Evolutionary conservation across 2,113 vertebrate species (phyloP), one percentile per base, ranked within the genome.

Genomic region (Aegypius monachus): DNA sequence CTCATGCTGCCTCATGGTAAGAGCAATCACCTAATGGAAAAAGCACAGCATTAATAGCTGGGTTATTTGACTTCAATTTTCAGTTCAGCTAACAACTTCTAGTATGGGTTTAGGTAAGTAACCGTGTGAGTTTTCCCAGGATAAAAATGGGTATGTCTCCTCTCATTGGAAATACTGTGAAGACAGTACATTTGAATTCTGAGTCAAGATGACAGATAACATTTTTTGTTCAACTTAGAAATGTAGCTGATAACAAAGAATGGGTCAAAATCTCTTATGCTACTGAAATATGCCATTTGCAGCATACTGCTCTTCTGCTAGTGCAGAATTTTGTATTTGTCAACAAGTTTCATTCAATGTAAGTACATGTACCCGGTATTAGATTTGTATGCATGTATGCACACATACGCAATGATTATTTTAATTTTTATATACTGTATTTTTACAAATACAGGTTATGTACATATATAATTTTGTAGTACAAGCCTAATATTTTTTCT

Each of bases 291-390:
- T 5, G 43, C 21, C 11, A 13, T 78, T 74, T 89, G 31, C 50
- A 91, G 42, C 19, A 34, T 9, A 5, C 17, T 83, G 26, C 9
- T 47, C 13, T 43, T 81, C 67, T 86, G 34, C 61, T 50, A 8
- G 26, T 27, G 16, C 10, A 27, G 71, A 27, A 11, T 56, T 95
- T 80, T 56, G 4, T 42, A 52, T 43, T 34, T 70, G 11, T 42
- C 68, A 84, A 1, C 62, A 59, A 42, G 23, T 48, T 92, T 65
- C 25, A n/a, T 50, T 83, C 16, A 40, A 0, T 27, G 3, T 42
- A n/a, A 13, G 1, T n/a, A 11, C 7, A 1, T 3, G 7, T 34
- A 27, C 32, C 38, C n/a, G 26, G 3, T 81, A 5, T 6, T 81
- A 34, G 53, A 23, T 77, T 73, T 73, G 5, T 27, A n/a, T 48